Percentiles rank a stretch among this genome's conserved stretches.
Conservation (phyloP, 2,797 vertebrate genomes). For the Hypotaenidia philippensis region DNA sequence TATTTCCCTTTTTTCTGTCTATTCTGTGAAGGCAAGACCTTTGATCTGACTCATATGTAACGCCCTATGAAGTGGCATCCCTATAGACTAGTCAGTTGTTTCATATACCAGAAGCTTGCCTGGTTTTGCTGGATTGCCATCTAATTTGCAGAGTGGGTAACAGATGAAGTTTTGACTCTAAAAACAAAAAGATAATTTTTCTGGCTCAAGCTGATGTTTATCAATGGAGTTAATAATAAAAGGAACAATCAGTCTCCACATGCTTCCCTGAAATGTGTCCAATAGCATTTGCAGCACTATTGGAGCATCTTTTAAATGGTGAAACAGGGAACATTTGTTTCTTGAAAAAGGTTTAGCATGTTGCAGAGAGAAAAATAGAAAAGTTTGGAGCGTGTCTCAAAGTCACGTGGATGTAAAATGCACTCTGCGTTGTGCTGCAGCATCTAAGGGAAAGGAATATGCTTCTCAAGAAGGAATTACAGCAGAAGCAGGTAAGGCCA, state of each 20-base stretch:
- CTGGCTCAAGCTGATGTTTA: neutral
- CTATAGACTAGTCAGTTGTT: neutral
- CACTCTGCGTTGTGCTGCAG: neutral
- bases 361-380: neutral
- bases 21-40: neutral
- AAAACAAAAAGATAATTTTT: neutral
- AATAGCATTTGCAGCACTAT: neutral
- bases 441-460: neutral
- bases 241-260: slow-evolving; percentile 4
- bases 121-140: neutral
- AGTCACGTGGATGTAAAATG: neutral
- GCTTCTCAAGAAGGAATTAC: neutral
- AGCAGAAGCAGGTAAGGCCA: neutral
- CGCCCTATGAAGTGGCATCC: neutral
- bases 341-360: neutral
- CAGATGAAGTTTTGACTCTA: slow-evolving; percentile 30
- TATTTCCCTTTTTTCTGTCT: neutral
- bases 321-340: neutral
- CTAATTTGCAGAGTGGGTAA: neutral
- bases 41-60: neutral
- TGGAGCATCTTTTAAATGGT: neutral
- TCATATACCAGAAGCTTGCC: neutral
- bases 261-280: slow-evolving; percentile 21
- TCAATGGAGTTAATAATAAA: slow-evolving; percentile 22
- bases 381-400: neutral